These are phyloP conservation scores for Ruditapes philippinarum DNA, from an alignment of 1,140 invertebrate genomes.

Conservation along the genomic window DNA sequence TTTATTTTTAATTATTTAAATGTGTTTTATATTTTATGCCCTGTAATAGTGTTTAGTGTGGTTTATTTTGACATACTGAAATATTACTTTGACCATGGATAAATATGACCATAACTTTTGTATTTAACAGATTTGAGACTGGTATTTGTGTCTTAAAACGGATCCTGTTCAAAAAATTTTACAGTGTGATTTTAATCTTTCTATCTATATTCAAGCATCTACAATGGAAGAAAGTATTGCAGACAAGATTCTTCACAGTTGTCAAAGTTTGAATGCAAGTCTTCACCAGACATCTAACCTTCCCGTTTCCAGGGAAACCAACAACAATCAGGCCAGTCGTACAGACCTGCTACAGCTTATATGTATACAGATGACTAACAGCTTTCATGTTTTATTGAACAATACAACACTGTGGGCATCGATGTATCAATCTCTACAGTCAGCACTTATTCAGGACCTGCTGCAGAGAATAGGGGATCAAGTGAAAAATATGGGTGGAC, in stretches of 20 bases:
- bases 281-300: constrained; percentile 28
- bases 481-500: constrained; percentile 75
- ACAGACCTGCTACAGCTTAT: constrained; percentile 26
- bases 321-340: constrained; percentile 36
- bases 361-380: constrained; percentile 74
- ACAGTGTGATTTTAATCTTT: too few species aligned
- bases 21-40: too few species aligned
- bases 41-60: too few species aligned
- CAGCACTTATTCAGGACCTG: constrained; percentile 76
- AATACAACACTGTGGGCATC: constrained; percentile 77
- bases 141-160: too few species aligned
- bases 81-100: too few species aligned
- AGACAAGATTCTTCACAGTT: constrained; percentile 77
- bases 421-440: constrained; percentile 71
- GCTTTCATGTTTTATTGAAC: constrained; percentile 75
- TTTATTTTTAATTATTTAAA: too few species aligned
- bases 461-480: constrained; percentile 72
- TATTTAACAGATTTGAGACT: too few species aligned
- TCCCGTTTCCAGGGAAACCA: constrained; percentile 46
- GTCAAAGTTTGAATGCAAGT: constrained; percentile 35
- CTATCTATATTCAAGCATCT: constrained; percentile 69
- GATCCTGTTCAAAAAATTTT: too few species aligned
- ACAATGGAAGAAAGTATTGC: constrained; percentile 78
- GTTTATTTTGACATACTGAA: too few species aligned
- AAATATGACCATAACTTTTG: too few species aligned